Evolutionary conservation across 1,140 invertebrate genomes (phyloP).

Genomic region (Lasaia peninsularis): DNA sequence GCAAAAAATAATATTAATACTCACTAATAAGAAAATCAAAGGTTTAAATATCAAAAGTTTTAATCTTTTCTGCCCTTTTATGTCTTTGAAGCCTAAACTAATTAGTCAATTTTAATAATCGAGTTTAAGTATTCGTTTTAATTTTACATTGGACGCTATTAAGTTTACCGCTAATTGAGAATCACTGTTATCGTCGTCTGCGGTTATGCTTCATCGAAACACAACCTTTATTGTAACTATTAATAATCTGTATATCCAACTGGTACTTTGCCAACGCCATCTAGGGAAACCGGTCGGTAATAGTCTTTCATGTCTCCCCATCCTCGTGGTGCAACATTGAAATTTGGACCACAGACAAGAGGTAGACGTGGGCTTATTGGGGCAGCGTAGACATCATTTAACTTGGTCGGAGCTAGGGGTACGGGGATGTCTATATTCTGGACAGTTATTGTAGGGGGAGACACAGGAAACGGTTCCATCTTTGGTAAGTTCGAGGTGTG

Average conservation of each 20-base stretch:
- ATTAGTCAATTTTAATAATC: too few species aligned
- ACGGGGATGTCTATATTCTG: conserved; percentile 63
- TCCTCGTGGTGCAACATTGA: conserved; percentile 88
- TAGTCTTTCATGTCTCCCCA: conserved; percentile 83
- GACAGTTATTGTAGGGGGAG: conserved; percentile 49
- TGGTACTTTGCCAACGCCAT: conserved; percentile 59
- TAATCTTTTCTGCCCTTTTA: too few species aligned
- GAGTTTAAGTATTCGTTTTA: too few species aligned
- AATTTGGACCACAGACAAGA: conserved; percentile 78
- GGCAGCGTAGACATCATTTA: conserved; percentile 67
- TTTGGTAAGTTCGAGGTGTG: conserved; percentile 66
- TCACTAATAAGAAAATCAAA: too few species aligned
- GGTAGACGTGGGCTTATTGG: conserved; percentile 57
- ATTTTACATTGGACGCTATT: too few species aligned
- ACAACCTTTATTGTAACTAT: background rate
- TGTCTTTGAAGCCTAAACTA: too few species aligned
- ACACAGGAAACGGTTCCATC: conserved; percentile 71
- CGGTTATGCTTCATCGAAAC: too few species aligned
- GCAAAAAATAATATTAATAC: too few species aligned
- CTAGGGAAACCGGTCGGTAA: conserved; percentile 84
- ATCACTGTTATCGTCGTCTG: too few species aligned
- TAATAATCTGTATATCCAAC: conserved; percentile 80
- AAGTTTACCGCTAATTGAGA: too few species aligned
- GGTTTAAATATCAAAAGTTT: too few species aligned
- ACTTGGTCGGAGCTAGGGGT: conserved; percentile 66